Conservation (phyloP, 2,797 vertebrate genomes). For the Tympanoctomys barrerae region DNA sequence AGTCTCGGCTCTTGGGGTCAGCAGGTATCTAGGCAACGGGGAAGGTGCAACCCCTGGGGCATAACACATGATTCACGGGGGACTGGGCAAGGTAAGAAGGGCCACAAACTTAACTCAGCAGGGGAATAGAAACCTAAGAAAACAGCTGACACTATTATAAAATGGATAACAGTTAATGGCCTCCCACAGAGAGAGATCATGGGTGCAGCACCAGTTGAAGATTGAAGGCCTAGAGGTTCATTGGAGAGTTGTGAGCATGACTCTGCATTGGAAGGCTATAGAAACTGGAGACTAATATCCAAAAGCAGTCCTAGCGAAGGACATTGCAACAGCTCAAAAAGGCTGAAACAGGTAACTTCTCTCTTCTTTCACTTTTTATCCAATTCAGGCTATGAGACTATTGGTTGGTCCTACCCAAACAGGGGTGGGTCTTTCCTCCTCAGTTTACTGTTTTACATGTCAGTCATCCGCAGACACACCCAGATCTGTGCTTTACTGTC, state of each 20-base stretch:
- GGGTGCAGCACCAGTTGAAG: not conserved
- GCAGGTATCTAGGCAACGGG: too few relatives aligned
- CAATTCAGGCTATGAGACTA: not conserved
- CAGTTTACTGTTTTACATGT: not conserved
- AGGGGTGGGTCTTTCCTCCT: not conserved
- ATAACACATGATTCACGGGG: too few relatives aligned
- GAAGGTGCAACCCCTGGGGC: too few relatives aligned
- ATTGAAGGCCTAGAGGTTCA: not conserved
- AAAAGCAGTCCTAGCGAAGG: not conserved
- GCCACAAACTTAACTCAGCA: too few relatives aligned
- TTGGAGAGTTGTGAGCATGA: not conserved
- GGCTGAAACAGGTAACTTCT: not conserved
- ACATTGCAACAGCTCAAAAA: not conserved
- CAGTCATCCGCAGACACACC: not conserved
- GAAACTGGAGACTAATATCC: not conserved
- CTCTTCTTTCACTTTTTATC: not conserved
- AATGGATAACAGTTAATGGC: too few relatives aligned
- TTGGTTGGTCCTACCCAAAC: not conserved
- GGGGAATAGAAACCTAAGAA: too few relatives aligned
- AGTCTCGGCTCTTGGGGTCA: too few relatives aligned
- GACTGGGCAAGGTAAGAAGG: too few relatives aligned
- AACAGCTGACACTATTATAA: too few relatives aligned
- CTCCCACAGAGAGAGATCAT: not conserved
- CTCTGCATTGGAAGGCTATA: not conserved
- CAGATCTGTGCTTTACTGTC: not conserved